These are phyloP conservation scores for Antheraea pernyi DNA, from an alignment of 1,140 invertebrate genomes.

Conservation along the genomic window DNA sequence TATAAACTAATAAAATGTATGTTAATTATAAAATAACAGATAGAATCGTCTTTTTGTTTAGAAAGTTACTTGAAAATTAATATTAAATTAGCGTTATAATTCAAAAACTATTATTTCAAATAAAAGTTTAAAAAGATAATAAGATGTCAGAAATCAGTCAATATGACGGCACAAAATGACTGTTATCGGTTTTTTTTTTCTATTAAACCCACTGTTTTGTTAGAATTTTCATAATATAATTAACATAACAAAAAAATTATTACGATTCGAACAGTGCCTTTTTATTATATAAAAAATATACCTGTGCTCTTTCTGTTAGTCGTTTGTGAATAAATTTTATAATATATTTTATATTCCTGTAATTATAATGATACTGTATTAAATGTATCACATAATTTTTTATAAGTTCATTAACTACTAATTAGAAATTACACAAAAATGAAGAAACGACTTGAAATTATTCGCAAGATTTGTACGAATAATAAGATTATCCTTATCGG, in stretches of 20 bases:
- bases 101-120: not conserved
- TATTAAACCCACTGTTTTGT: not conserved
- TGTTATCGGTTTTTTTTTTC: not conserved
- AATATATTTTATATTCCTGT: not conserved
- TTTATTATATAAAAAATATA: conserved; percentile 33
- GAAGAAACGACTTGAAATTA: too few species aligned
- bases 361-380: not conserved
- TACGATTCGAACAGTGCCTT: conserved; percentile 47
- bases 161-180: not conserved
- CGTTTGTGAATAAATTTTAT: conserved; percentile 20
- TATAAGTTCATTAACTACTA: not conserved
- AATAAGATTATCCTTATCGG: too few species aligned
- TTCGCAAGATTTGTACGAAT: too few species aligned
- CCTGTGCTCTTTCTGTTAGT: conserved; percentile 33
- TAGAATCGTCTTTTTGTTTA: too few species aligned
- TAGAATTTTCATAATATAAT: conserved; percentile 13
- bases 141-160: not conserved
- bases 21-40: too few species aligned
- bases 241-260: conserved; percentile 19
- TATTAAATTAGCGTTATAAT: not conserved
- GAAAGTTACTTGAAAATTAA: too few species aligned
- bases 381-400: not conserved
- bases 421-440: too few species aligned
- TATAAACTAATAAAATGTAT: too few species aligned
- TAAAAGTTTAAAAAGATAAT: not conserved